Evolutionary conservation across 2,113 vertebrate genomes (phyloP), one percentile per base, ranked within the genome.

Genomic region (Oreocharis arfaki): DNA sequence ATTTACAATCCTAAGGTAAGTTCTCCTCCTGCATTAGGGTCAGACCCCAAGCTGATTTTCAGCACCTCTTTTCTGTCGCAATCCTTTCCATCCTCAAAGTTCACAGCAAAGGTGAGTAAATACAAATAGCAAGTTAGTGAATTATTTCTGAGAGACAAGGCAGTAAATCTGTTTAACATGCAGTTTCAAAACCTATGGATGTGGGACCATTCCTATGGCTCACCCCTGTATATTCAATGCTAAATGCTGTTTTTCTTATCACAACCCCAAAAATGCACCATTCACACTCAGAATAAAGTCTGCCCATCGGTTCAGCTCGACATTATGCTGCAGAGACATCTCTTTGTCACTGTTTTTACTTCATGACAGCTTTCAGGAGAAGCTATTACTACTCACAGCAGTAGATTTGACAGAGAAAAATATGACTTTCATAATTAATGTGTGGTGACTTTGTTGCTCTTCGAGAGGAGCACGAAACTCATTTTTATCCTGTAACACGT

Each of bases 401-500:
- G 93, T 61, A 55, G 65, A 61, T 79, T 39, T 84, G 53, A 47
- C 75, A 91, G 44, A 88, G 24, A 84, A 50, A 89, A 93, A 49
- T 37, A 69, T 28, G 35, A 89, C 35, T 87, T 91, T 21, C 20
- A 18, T 93, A 85, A 94, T 90, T 96, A 96, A 91, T 23, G 21
- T 21, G 16, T 32, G 50, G 32, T 35, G 37, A 47, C 28, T 79
- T 67, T 32, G 47, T n/a, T 91, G 69, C 20, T 53, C 28, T 82
- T 75, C 33, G 6, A 76, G n/a, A 82, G 23, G 15, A 84, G 42
- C 42, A 69, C n/a, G 24, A 65, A 92, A 5, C n/a, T 75, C 30
- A 18, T 57, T 87, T 70, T 84, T 47, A 71, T 50, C n/a, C 32
- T 1, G 0, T 26, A 73, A 21, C 5, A 44, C 6, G 39, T 16